Evolutionary conservation across 1,140 invertebrate genomes (phyloP).

Genomic region (Coptotermes formosanus): DNA sequence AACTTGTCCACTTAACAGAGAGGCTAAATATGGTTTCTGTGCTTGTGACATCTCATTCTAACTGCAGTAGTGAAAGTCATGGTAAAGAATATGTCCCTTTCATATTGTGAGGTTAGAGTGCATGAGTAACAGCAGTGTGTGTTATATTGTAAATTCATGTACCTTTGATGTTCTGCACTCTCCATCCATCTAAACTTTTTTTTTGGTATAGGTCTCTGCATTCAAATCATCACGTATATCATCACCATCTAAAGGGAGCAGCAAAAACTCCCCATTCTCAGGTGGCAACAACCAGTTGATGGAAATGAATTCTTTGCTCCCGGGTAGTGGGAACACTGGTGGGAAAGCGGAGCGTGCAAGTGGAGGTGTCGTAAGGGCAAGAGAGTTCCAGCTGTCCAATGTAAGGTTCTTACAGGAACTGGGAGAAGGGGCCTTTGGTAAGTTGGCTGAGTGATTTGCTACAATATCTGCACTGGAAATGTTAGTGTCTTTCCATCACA

Average conservation of each 20-base stretch:
- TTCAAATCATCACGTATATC: conserved; percentile 18
- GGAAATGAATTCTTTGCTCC: conserved; percentile 73
- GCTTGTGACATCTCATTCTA: too few relatives aligned
- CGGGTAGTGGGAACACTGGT: conserved; percentile 53
- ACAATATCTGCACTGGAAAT: too few relatives aligned
- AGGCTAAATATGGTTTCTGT: too few relatives aligned
- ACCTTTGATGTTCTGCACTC: too few relatives aligned
- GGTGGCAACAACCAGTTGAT: conserved; percentile 59
- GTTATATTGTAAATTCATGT: too few relatives aligned
- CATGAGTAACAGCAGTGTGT: too few relatives aligned
- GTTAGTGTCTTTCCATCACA: too few relatives aligned
- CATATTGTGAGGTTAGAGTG: too few relatives aligned
- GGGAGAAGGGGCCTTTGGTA: conserved; percentile 94
- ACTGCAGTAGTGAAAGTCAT: too few relatives aligned
- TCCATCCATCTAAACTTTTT: too few relatives aligned
- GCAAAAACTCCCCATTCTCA: conserved; percentile 32
- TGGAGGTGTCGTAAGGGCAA: conserved; percentile 54
- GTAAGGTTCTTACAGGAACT: conserved; percentile 90
- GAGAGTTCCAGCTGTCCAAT: conserved; percentile 63
- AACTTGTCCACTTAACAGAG: too few relatives aligned
- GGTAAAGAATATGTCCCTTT: too few relatives aligned
- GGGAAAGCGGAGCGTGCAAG: conserved; percentile 52
- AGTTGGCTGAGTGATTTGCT: conserved; percentile 38
- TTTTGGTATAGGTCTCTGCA: background rate
- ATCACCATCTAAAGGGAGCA: conserved; percentile 26